Conservation (phyloP, 2,113 vertebrate species). For the Emydura subglobosa region DNA sequence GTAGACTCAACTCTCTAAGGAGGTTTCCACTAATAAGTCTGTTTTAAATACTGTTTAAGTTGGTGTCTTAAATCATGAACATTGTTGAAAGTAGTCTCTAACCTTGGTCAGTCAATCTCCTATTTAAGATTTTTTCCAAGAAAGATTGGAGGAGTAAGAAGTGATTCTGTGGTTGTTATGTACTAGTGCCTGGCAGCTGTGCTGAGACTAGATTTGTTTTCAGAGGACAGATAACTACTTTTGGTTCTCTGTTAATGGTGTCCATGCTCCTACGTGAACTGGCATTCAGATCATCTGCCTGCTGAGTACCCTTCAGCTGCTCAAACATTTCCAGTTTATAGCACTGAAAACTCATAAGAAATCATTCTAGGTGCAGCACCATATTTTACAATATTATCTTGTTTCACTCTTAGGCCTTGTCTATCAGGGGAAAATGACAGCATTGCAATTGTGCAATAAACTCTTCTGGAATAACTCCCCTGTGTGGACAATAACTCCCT, state of each 20-base stretch:
- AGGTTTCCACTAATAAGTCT: neutral
- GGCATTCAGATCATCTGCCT: fast-evolving
- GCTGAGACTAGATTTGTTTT: neutral
- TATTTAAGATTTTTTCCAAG: neutral
- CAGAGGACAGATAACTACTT: neutral
- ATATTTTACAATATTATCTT: neutral
- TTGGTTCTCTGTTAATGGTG: neutral
- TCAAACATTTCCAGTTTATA: neutral
- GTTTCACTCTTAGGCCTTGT: neutral
- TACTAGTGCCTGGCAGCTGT: neutral
- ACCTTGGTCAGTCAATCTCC: neutral
- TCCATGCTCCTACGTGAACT: neutral
- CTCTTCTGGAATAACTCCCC: neutral
- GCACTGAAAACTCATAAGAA: neutral
- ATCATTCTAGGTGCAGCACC: neutral
- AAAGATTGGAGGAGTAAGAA: neutral
- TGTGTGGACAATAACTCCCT: too few species aligned
- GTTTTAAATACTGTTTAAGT: neutral
- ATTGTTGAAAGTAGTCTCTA: neutral
- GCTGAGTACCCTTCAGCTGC: neutral
- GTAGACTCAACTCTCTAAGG: too few species aligned
- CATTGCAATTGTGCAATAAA: neutral
- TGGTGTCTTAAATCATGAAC: neutral
- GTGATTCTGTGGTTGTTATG: neutral
- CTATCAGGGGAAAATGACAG: fast-evolving